phyloP scores from a whole-genome alignment of 1,140 invertebrate genomes.

The Globodera rostochiensis region DNA sequence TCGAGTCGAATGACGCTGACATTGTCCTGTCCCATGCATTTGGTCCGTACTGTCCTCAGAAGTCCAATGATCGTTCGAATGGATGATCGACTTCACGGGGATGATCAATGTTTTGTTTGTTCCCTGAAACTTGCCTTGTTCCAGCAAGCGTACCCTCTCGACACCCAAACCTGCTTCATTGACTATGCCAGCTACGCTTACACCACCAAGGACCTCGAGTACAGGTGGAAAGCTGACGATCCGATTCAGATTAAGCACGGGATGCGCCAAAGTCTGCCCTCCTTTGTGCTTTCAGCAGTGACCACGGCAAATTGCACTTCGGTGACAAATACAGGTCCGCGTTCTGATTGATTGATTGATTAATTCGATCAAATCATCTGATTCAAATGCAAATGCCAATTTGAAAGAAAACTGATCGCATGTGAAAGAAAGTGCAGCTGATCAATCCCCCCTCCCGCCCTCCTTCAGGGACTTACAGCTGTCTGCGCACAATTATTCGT shows the following conservation, averaged over 20 bases:
- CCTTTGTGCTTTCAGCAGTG: constrained; percentile 88
- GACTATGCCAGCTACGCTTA: constrained; percentile 76
- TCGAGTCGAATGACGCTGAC: constrained; percentile 75
- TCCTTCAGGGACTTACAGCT: constrained; percentile 59
- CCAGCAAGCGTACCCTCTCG: constrained; percentile 80
- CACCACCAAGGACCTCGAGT: constrained; percentile 73
- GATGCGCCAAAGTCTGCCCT: constrained; percentile 78
- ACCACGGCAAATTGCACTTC: constrained; percentile 89
- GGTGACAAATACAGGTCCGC: constrained; percentile 86
- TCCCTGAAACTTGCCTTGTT: not conserved
- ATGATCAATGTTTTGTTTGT: not conserved
- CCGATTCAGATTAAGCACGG: constrained; percentile 92
- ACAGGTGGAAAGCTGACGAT: constrained; percentile 84
- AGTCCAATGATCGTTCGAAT: no score
- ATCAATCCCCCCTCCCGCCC: not conserved
- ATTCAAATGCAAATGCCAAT: not conserved
- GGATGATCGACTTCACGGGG: not conserved
- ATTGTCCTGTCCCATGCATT: constrained; percentile 86
- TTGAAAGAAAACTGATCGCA: not conserved
- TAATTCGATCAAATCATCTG: not conserved
- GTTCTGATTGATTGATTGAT: constrained; percentile 57
- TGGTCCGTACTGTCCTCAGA: constrained; percentile 62
- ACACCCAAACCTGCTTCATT: constrained; percentile 87
- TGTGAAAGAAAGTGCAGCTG: no score
- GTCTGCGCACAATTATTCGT: constrained; percentile 57